These are phyloP conservation scores for Apis laboriosa DNA, from an alignment of 1,140 invertebrate species.

Conservation along the genomic window DNA sequence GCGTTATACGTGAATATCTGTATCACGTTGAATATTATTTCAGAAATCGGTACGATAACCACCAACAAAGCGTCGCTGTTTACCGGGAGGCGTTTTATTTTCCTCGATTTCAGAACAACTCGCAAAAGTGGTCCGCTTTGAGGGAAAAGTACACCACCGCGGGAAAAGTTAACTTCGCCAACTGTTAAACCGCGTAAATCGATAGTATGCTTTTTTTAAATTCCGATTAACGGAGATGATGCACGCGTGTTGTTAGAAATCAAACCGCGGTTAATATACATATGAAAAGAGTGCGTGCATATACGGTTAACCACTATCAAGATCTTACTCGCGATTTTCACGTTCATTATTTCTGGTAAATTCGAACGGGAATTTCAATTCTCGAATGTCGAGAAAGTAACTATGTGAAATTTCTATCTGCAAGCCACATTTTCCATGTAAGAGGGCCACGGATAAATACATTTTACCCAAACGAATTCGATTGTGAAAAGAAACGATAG, in stretches of 20 bases:
- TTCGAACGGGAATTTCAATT: slow-evolving; percentile 7
- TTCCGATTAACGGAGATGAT: slow-evolving; percentile 29
- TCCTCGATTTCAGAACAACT: slow-evolving; percentile 44
- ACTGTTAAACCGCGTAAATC: slow-evolving; percentile 50
- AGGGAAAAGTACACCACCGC: slow-evolving; percentile 35
- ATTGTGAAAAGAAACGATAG: background rate
- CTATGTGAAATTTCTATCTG: background rate
- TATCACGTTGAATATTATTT: background rate
- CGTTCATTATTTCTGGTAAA: background rate
- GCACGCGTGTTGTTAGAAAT: slow-evolving; percentile 24
- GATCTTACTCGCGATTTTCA: slow-evolving; percentile 1
- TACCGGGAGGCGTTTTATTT: slow-evolving; percentile 22
- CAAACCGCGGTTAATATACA: slow-evolving; percentile 3
- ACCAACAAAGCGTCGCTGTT: slow-evolving; percentile 8
- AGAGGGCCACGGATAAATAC: background rate
- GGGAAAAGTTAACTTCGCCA: slow-evolving; percentile 45
- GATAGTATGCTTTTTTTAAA: slow-evolving; percentile 48
- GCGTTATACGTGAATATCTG: background rate
- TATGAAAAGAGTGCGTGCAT: background rate
- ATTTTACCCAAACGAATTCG: background rate
- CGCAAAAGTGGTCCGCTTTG: slow-evolving; percentile 46
- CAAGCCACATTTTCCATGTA: background rate
- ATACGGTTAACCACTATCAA: slow-evolving; percentile 1
- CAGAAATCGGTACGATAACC: background rate
- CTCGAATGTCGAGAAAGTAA: slow-evolving; percentile 1